Base-by-base conservation (phyloP, 2,888 invertebrate genomes). In the Philopedon plagiatum region DNA sequence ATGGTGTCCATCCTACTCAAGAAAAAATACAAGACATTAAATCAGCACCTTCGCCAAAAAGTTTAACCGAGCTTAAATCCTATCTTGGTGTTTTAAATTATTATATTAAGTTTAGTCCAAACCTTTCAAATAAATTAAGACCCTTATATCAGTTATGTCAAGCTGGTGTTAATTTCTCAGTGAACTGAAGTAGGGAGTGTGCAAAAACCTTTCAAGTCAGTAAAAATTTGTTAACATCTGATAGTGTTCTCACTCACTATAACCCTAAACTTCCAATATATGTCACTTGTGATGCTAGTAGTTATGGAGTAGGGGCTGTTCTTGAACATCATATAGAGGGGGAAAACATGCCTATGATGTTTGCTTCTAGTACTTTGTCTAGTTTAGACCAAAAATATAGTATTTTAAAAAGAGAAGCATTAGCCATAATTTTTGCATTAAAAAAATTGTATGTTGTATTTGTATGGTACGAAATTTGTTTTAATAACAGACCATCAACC, bases 311-410 rank as follows among this genome's bases (percentile, higher is more conserved):
- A n/a, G n/a, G n/a, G n/a, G n/a, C n/a, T n/a, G n/a, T n/a, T n/a
- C n/a, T n/a, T n/a, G n/a, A n/a, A n/a, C n/a, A n/a, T 60, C n/a
- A 7, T 29, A 29, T 29, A 5, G 29, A 29, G 29, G 5, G 5
- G 7, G 3, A 29, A 29, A 29, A 29, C 7, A 29, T 5, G 7
- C 29, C 29, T 3, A 41, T 60, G 4, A n/a, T 60, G 21, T 60
- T 60, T 41, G 60, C 44, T 5, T 60, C 44, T 8, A 23, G 41
- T 21, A 60, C 41, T n/a, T 15, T 60, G 4, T 15, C 32, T 9
- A 7, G 8, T 15, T 8, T 11, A 3, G 56, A 23, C 26, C 9
- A 56, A 29, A 58, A 39, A 39, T 39, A 60, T 21, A 18, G 15
- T 3, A 44, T 2, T 44, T 18, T 44, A 8, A 8, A 44, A 15